Percentiles rank a stretch among this genome's conserved stretches.
These are phyloP conservation scores for Anagyrus pseudococci DNA, from an alignment of 2,888 invertebrate genomes.

Conservation along the genomic window DNA sequence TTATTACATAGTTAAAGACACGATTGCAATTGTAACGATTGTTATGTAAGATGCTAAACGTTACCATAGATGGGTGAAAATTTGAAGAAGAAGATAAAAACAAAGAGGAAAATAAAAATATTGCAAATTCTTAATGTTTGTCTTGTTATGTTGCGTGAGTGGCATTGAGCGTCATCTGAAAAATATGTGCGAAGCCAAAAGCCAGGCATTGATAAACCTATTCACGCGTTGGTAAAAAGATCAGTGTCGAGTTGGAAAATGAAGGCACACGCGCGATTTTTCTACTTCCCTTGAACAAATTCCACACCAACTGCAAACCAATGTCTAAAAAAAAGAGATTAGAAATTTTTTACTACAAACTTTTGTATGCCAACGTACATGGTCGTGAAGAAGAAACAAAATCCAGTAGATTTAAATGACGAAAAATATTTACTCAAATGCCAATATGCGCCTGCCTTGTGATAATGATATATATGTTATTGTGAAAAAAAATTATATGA, in stretches of 20 bases:
- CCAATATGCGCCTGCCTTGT: slow-evolving; percentile 33
- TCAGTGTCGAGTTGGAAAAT: too few species aligned
- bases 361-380: slow-evolving; percentile 30
- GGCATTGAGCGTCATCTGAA: slow-evolving; percentile 15
- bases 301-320: slow-evolving; percentile 24
- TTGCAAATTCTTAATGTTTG: slow-evolving; percentile 16
- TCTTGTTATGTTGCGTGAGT: slow-evolving; percentile 31
- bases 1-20: slow-evolving; percentile 27
- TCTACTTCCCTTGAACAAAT: slow-evolving; percentile 16
- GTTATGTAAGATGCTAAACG: slow-evolving; percentile 35
- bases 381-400: neutral
- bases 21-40: slow-evolving; percentile 32
- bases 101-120: slow-evolving; percentile 11
- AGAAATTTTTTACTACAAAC: slow-evolving; percentile 30
- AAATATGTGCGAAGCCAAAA: slow-evolving; percentile 27
- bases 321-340: slow-evolving; percentile 19
- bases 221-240: too few species aligned
- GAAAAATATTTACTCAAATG: slow-evolving; percentile 22
- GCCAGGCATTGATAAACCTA: slow-evolving; percentile 14
- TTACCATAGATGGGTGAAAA: too few species aligned
- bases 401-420: slow-evolving; percentile 21
- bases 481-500: slow-evolving; percentile 16
- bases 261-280: slow-evolving; percentile 14
- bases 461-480: slow-evolving; percentile 20
- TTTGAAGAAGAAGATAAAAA: slow-evolving; percentile 10